Percentiles rank a stretch among this genome's conserved stretches.
These are phyloP conservation scores for Cirrhinus mrigala DNA, from an alignment of 2,797 vertebrate species.

Conservation along the genomic window DNA sequence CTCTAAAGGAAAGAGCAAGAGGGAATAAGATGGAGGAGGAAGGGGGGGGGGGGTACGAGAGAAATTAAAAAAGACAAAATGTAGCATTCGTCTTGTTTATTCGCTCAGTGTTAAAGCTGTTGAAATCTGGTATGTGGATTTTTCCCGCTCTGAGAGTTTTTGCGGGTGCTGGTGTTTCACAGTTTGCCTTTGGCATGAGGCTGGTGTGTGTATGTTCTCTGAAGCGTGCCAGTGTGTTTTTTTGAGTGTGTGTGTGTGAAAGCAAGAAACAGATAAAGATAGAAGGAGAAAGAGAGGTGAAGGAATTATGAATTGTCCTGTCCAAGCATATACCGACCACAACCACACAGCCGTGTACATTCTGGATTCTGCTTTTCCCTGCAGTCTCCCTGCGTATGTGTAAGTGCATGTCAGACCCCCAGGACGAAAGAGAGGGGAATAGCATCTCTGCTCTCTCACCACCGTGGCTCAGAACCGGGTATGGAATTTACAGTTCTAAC, in stretches of 20 bases:
- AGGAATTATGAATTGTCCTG: constrained; percentile 46
- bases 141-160: constrained; percentile 52
- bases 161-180: constrained; percentile 61
- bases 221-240: constrained; percentile 24
- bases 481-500: constrained; percentile 80
- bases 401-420: constrained; percentile 42
- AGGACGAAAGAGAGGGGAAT: constrained; percentile 47
- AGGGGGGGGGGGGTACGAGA: constrained; percentile 47
- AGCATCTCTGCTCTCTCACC: constrained; percentile 59
- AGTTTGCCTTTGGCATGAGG: constrained; percentile 54
- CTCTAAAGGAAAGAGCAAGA: constrained; percentile 65
- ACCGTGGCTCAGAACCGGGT: constrained; percentile 56
- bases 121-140: constrained; percentile 57
- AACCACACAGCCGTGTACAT: constrained; percentile 64
- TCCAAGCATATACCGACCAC: constrained; percentile 60
- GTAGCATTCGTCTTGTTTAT: constrained; percentile 65
- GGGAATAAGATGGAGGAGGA: constrained; percentile 27
- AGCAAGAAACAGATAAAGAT: constrained; percentile 31
- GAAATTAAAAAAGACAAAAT: constrained; percentile 74
- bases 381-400: constrained; percentile 21
- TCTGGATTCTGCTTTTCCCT: constrained; percentile 62
- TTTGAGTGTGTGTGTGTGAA: constrained; percentile 1
- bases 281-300: constrained; percentile 32
- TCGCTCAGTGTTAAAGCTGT: constrained; percentile 55
- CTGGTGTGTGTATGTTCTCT: constrained; percentile 43